phyloP scores from a whole-genome alignment of 64 coral and sea anemone species.

The Montipora cactus region DNA sequence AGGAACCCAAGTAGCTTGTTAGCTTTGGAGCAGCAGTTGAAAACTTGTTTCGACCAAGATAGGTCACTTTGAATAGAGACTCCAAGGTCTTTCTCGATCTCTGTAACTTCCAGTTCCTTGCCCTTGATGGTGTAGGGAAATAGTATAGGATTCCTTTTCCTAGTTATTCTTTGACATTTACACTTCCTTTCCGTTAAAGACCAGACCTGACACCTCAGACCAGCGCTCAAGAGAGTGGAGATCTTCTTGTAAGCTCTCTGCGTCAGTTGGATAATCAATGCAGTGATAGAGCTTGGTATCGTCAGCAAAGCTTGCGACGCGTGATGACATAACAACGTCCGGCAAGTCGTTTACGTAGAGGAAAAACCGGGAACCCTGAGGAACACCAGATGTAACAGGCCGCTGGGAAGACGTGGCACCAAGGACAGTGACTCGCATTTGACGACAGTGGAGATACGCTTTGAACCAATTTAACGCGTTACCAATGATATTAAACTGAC shows the following conservation, averaged over 20 bases:
- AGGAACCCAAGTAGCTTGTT: neutral
- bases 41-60: conserved; percentile 13
- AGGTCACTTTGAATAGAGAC: conserved; percentile 14
- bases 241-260: conserved; percentile 13
- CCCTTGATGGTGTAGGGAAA: neutral
- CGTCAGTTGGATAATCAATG: conserved; percentile 9
- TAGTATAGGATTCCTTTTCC: no score
- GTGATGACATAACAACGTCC: conserved; percentile 1
- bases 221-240: conserved; percentile 26
- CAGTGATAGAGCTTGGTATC: no score
- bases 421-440: conserved; percentile 56
- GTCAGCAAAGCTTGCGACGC: conserved; percentile 56
- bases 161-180: neutral
- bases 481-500: conserved; percentile 13
- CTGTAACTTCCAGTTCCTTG: neutral
- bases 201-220: conserved; percentile 51
- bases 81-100: conserved; percentile 50
- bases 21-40: neutral
- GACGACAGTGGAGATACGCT: conserved; percentile 30
- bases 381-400: conserved; percentile 53
- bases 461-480: conserved; percentile 52
- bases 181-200: conserved; percentile 38
- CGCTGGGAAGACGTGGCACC: conserved; percentile 17
- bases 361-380: conserved; percentile 36
- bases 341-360: conserved; percentile 32